Evolutionary conservation across 2,113 vertebrate species (phyloP), one percentile per base, ranked within the genome.

Genomic region (Tapirus terrestris): DNA sequence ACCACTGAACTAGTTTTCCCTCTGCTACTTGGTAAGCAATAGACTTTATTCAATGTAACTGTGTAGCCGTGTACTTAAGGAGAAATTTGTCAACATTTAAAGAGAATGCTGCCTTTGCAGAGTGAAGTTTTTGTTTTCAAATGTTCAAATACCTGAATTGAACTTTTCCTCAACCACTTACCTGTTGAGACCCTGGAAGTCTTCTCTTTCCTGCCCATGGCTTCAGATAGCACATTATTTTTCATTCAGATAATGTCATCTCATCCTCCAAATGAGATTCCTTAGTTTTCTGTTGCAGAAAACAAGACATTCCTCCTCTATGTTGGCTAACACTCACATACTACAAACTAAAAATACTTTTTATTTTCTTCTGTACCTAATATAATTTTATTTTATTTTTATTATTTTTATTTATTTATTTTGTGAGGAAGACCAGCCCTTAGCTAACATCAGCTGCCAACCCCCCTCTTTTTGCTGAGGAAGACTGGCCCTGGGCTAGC

Each of bases 21-120:
- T 95, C 89, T 93, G 84, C 16, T 61, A 80, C 90, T 92, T 92
- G 39, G 79, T n/a, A 43, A 2, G 48, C 39, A 84, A 12, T 81
- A 80, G 31, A 14, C 45, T 86, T 92, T 75, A 68, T 95, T 98
- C 20, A 89, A 53, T 91, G 14, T 48, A 63, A 96, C 39, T 48
- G 2, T 14, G 1, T 43, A 63, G 23, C 21, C 31, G 68, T 63
- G 89, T 16, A 68, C 91, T 75, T n/a, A 27, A 68, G 17, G 8
- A 56, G 82, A 87, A 88, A 51, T 45, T 72, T 72, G 58, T 39
- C 9, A 39, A 56, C 9, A 36, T 60, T 72, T 77, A 51, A 60
- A 43, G 25, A 72, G 23, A 60, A 84, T 3, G 17, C 0, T 79
- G n/a, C 27, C n/a, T 89, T 67, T 75, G 8, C 31, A 80, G 33